Conservation (phyloP, 2,113 vertebrate species). For the Pomatorhinus ruficollis region DNA sequence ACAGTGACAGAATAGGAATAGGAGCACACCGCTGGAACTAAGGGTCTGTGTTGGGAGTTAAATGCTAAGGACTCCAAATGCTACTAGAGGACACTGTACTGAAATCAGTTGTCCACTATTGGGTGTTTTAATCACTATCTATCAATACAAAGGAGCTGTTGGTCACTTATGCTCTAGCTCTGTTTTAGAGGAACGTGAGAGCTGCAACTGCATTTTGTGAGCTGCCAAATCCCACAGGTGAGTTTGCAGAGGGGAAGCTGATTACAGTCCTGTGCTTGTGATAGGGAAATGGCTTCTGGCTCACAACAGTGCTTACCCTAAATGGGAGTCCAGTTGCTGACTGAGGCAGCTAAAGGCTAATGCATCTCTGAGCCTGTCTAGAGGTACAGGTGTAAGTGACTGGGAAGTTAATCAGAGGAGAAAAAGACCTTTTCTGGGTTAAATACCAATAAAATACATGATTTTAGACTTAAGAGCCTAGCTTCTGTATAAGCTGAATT, state of each 20-base stretch:
- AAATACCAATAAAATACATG: background rate
- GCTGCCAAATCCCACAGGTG: background rate
- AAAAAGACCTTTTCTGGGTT: background rate
- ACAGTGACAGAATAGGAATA: background rate
- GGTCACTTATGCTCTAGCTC: background rate
- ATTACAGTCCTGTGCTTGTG: background rate
- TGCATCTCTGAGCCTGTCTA: background rate
- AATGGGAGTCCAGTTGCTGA: background rate
- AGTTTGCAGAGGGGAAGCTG: background rate
- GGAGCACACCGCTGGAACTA: background rate
- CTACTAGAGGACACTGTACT: background rate
- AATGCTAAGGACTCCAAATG: background rate
- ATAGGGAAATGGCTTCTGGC: background rate
- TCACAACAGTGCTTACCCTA: background rate
- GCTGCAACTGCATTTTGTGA: background rate
- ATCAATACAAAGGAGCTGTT: background rate
- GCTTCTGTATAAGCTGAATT: background rate
- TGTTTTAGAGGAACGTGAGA: background rate
- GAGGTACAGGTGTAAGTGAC: background rate
- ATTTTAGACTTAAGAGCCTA: background rate
- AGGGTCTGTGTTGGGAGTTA: fast-evolving
- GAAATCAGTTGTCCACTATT: background rate
- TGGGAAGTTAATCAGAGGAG: background rate
- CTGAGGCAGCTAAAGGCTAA: background rate
- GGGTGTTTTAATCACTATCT: background rate